A percentile compares a stretch with the other conserved stretches of the same genome.
phyloP scores from a whole-genome alignment of 2,888 invertebrate species.

The Tetragnatha montana region DNA sequence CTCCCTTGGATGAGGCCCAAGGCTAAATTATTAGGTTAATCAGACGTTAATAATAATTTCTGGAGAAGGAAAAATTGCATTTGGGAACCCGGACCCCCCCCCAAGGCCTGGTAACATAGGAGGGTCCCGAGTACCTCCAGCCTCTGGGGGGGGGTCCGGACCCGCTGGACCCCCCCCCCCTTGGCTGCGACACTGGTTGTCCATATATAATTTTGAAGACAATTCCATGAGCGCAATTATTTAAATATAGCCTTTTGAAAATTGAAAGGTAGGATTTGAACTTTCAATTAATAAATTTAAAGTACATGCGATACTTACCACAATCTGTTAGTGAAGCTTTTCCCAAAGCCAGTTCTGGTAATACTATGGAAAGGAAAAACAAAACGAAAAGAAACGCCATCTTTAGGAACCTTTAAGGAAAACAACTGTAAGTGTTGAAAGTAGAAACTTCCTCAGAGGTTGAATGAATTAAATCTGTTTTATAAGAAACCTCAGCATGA shows the following conservation, averaged over 20 bases:
- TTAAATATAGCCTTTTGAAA: neutral
- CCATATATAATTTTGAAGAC: neutral
- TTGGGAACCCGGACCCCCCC: no score
- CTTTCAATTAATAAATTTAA: neutral
- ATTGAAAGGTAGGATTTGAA: neutral
- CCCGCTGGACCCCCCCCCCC: no score
- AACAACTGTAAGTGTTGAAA: neutral
- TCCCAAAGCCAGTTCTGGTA: neutral
- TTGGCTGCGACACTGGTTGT: no score
- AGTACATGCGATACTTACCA: slow-evolving; percentile 17
- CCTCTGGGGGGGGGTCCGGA: no score
- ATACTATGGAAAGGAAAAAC: neutral
- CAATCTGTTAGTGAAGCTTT: slow-evolving; percentile 37
- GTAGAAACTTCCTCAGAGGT: neutral
- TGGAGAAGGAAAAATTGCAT: no score
- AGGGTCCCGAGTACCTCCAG: no score
- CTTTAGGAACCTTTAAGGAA: neutral
- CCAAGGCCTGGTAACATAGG: no score
- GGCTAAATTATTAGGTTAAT: no score
- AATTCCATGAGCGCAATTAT: neutral
- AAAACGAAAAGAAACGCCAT: slow-evolving; percentile 11
- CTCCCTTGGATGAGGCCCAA: no score
- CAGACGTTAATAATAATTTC: no score
- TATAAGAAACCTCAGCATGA: neutral
- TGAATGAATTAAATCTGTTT: neutral